Percentiles rank a stretch among this genome's conserved stretches.
phyloP scores from a whole-genome alignment of 2,888 invertebrate species.

The Ichneumoninae sp. region DNA sequence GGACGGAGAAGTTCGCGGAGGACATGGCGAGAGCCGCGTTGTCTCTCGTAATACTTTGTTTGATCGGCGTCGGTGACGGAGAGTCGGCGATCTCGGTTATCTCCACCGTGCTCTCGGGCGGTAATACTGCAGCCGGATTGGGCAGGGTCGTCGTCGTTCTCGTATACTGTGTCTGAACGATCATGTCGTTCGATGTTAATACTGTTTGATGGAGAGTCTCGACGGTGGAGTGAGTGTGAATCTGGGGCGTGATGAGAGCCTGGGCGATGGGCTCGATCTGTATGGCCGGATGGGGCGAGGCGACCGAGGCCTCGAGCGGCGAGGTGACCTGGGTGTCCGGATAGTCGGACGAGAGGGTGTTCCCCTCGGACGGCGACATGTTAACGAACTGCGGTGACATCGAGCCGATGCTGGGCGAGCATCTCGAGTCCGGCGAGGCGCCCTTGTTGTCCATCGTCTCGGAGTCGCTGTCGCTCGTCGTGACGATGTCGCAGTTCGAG shows the following conservation, averaged over 20 bases:
- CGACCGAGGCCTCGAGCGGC: conserved; percentile 81
- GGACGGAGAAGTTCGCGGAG: conserved; percentile 69
- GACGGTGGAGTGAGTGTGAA: conserved; percentile 81
- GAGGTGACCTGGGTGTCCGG: conserved; percentile 80
- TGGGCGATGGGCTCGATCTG: conserved; percentile 82
- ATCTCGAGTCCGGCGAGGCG: conserved; percentile 79
- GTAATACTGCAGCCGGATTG: conserved; percentile 74
- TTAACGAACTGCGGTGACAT: conserved; percentile 80
- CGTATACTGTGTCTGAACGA: conserved; percentile 82
- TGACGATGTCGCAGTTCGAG: conserved; percentile 91
- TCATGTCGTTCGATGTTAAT: conserved; percentile 82
- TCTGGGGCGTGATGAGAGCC: conserved; percentile 80
- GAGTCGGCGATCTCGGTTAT: conserved; percentile 80
- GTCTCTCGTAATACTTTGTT: conserved; percentile 68
- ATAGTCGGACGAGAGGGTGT: conserved; percentile 79
- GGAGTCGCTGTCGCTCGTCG: conserved; percentile 93
- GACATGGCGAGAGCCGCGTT: conserved; percentile 64
- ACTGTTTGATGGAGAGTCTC: conserved; percentile 83
- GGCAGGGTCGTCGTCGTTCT: conserved; percentile 82
- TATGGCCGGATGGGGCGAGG: conserved; percentile 79
- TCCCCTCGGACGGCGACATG: conserved; percentile 81
- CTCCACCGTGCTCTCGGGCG: conserved; percentile 79
- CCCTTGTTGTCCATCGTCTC: conserved; percentile 86
- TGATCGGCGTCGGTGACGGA: conserved; percentile 71
- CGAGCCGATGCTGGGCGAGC: conserved; percentile 76